Base-by-base conservation (phyloP, 2,888 invertebrate genomes). In the Acrobasis repandana region DNA sequence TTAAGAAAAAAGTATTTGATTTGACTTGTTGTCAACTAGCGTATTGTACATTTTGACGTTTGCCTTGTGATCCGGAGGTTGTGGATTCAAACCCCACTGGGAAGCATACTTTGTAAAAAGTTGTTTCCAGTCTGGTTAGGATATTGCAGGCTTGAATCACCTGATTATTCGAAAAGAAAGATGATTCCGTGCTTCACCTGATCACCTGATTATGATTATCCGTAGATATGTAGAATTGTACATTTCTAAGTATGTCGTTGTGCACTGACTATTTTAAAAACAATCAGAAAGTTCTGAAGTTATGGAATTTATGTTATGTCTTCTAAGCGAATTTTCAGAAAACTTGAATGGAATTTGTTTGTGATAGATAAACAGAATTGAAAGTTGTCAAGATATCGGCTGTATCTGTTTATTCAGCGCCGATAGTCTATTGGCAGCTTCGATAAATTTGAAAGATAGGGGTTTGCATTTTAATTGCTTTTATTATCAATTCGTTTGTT, bases 361-460 rank as follows among this genome's bases (percentile, higher is more conserved):
- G 6, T 11, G 18, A 14, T 14, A 28, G 49, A 14, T 14, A 28
- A 28, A 20, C 49, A 18, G 20, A 49, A 28, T 50, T 50, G 11
- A 43, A 28, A 8, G 49, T 56, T 46, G 59, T 57, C 50, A 50
- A 28, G 50, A 50, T 50, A 50, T 28, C 43, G 14, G 11, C 11
- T 9, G 18, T 50, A 20, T 50, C 28, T 50, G 14, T 43, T 43
- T 43, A n/a, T 43, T 43, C 43, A 43, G 14, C n/a, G 43, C 14
- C 43, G 14, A 43, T 43, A 38, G 10, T 50, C 28, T 28, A 20
- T 28, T 20, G 50, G 28, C 50, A 50, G 28, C 50, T 50, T 14
- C 10, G 50, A 28, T 50, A 50, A 50, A 33, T 50, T 33, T 5
- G n/a, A 28, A 18, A 28, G 14, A 50, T 28, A 28, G n/a, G 14